phyloP scores from a whole-genome alignment of 2,888 invertebrate species.

The Agrilus cyanescens region DNA sequence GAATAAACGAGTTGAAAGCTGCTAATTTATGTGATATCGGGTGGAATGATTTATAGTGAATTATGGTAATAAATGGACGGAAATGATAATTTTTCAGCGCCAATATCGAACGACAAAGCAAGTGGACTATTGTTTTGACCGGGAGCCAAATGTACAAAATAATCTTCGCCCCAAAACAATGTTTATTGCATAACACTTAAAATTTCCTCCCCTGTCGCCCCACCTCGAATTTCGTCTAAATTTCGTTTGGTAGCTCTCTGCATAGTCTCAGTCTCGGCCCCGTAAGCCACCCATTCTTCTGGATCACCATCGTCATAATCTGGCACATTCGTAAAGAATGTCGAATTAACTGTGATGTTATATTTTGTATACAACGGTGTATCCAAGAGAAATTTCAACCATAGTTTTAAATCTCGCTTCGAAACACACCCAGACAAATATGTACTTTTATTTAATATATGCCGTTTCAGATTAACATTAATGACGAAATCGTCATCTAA shows the following conservation, averaged over 20 bases:
- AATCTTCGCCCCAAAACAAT: constrained; percentile 1
- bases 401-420: constrained; percentile 15
- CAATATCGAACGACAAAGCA: background rate
- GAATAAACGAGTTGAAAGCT: too few relatives aligned
- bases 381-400: constrained; percentile 9
- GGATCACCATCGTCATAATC: too few relatives aligned
- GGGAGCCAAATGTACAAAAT: background rate
- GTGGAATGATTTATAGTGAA: too few relatives aligned
- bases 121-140: background rate
- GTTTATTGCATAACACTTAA: background rate
- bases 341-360: too few relatives aligned
- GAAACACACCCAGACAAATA: constrained; percentile 18
- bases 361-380: too few relatives aligned
- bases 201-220: constrained; percentile 6
- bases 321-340: too few relatives aligned
- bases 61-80: background rate
- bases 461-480: constrained; percentile 19
- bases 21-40: too few relatives aligned
- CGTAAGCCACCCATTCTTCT: too few relatives aligned
- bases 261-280: too few relatives aligned
- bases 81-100: background rate
- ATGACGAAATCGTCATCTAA: constrained; percentile 20
- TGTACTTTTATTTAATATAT: constrained; percentile 17
- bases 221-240: constrained; percentile 14
- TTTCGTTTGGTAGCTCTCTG: too few relatives aligned